phyloP scores from a whole-genome alignment of 2,888 invertebrate genomes.

The Eugnorisma glareosa region DNA sequence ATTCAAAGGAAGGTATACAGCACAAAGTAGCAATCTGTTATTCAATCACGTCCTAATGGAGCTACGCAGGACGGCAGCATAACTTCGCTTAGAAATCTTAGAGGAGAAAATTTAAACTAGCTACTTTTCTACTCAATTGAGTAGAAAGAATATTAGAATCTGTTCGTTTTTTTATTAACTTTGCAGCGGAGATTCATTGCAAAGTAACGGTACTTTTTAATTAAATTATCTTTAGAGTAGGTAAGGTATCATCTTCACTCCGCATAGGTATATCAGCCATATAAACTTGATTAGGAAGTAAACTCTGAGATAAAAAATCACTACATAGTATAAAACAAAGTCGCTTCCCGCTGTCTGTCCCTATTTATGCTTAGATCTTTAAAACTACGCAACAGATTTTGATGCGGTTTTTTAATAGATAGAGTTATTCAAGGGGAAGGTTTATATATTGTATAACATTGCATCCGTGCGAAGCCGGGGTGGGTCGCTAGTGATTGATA shows the following conservation, averaged over 20 bases:
- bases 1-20: slow-evolving; percentile 57
- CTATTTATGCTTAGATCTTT: too few relatives aligned
- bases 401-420: too few relatives aligned
- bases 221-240: background rate
- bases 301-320: too few relatives aligned
- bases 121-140: slow-evolving; percentile 27
- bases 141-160: slow-evolving; percentile 28
- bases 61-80: slow-evolving; percentile 43
- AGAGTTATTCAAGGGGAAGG: too few relatives aligned
- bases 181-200: slow-evolving; percentile 11
- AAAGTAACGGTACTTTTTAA: background rate
- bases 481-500: too few relatives aligned
- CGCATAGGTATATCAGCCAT: background rate
- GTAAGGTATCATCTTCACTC: background rate
- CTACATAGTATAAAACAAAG: too few relatives aligned
- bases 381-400: too few relatives aligned
- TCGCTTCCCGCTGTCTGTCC: too few relatives aligned
- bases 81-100: slow-evolving; percentile 50
- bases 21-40: slow-evolving; percentile 63
- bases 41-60: slow-evolving; percentile 66
- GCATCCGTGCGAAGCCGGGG: too few relatives aligned
- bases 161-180: slow-evolving; percentile 37
- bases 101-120: slow-evolving; percentile 44
- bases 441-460: too few relatives aligned
- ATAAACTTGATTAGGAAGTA: background rate